phyloP scores from a whole-genome alignment of 2,113 vertebrate genomes.

The Malurus melanocephalus region DNA sequence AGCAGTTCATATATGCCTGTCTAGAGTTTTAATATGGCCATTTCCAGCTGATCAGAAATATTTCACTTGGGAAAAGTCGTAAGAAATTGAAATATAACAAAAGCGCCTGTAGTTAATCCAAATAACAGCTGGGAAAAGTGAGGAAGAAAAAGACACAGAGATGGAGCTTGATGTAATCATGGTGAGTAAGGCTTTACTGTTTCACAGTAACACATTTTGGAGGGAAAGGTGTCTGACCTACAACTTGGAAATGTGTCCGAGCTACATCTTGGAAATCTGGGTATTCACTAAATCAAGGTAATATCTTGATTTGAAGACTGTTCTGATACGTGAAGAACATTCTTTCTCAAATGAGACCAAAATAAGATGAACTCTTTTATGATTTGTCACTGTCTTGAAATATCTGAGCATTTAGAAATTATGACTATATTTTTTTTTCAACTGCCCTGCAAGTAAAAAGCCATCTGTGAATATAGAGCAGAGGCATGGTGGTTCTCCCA shows the following conservation, averaged over 20 bases:
- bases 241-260: not conserved
- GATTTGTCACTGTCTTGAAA: not conserved
- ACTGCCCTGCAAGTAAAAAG: not conserved
- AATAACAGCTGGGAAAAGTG: not conserved
- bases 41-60: not conserved
- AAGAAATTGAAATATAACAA: not conserved
- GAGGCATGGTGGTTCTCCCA: not conserved
- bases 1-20: not conserved
- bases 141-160: not conserved
- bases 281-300: not conserved
- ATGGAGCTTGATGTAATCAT: not conserved
- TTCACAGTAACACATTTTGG: not conserved
- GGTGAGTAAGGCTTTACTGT: not conserved
- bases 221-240: not conserved
- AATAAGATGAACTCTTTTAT: not conserved
- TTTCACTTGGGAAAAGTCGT: fast-evolving
- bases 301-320: not conserved
- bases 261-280: not conserved
- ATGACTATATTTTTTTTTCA: not conserved
- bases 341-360: not conserved
- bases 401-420: not conserved
- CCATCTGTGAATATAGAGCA: not conserved
- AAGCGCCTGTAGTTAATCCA: not conserved
- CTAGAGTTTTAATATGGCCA: not conserved
- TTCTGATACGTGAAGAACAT: not conserved